Percentiles rank a stretch among this genome's conserved stretches.
phyloP scores from a whole-genome alignment of 2,797 vertebrate genomes.

The Philypnodon macrostomus region DNA sequence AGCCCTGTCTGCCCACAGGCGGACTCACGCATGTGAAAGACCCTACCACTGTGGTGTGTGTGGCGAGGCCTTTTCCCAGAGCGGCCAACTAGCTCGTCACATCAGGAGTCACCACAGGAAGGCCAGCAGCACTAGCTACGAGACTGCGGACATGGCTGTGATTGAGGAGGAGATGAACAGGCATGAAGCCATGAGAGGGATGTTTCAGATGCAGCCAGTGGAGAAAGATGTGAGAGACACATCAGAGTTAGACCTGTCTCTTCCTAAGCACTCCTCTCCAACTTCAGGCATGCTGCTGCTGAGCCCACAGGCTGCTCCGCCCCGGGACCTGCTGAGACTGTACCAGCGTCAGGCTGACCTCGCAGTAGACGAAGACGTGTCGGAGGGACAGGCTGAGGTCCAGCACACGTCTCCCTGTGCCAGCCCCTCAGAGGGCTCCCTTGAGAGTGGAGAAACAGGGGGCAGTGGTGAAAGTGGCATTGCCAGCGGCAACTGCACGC shows the following conservation, averaged over 20 bases:
- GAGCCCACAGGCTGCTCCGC: conserved; percentile 53
- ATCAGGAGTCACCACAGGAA: conserved; percentile 73
- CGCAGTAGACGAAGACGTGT: conserved; percentile 56
- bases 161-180: conserved; percentile 57
- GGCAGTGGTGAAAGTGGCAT: conserved; percentile 84
- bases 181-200: conserved; percentile 36
- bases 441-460: conserved; percentile 80
- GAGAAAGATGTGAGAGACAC: conserved; percentile 50
- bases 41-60: conserved; percentile 81
- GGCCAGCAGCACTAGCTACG: conserved; percentile 32
- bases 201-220: conserved; percentile 49
- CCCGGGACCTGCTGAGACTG: conserved; percentile 63
- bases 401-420: conserved; percentile 76
- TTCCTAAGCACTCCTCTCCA: conserved; percentile 58
- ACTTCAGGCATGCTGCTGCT: conserved; percentile 65
- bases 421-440: conserved; percentile 79
- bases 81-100: conserved; percentile 79
- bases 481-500: conserved; percentile 82
- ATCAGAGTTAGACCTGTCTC: conserved; percentile 56
- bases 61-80: conserved; percentile 75
- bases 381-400: conserved; percentile 66
- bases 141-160: conserved; percentile 33
- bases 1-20: conserved; percentile 81
- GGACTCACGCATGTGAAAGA: conserved; percentile 75
- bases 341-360: conserved; percentile 57